Evolutionary conservation across 2,888 invertebrate genomes (phyloP).

Genomic region (Hyposoter didymator): DNA sequence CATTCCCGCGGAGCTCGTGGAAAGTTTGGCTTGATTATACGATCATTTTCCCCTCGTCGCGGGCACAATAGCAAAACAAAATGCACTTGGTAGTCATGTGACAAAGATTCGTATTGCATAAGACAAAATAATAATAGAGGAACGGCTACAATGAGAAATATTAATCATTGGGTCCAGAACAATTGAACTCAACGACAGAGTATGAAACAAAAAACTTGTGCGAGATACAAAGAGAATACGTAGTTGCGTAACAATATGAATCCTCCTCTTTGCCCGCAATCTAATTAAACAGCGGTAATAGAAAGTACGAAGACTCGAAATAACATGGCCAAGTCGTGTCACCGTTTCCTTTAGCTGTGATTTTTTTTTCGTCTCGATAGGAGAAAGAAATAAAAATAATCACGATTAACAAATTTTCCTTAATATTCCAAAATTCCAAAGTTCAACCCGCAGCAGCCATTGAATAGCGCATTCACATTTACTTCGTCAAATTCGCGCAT

Average conservation of each 20-base stretch:
- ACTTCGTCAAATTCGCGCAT: no score
- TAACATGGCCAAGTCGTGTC: background rate
- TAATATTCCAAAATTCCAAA: no score
- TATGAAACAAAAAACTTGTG: slow-evolving; percentile 10
- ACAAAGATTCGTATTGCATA: slow-evolving; percentile 20
- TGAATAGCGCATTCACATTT: background rate
- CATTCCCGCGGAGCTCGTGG: background rate
- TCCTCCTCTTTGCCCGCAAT: slow-evolving; percentile 7
- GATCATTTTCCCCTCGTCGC: background rate
- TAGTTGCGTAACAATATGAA: slow-evolving; percentile 28
- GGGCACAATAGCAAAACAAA: slow-evolving; percentile 14
- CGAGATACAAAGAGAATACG: background rate
- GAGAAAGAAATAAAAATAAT: background rate
- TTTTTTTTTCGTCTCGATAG: background rate
- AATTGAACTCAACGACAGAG: slow-evolving; percentile 28
- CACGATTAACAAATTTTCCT: background rate
- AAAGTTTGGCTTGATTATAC: background rate
- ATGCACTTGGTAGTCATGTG: slow-evolving; percentile 1
- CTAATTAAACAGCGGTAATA: slow-evolving; percentile 28
- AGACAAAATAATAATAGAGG: slow-evolving; percentile 13
- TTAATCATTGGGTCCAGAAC: slow-evolving; percentile 33
- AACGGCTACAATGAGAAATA: slow-evolving; percentile 36
- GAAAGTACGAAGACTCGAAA: slow-evolving; percentile 28
- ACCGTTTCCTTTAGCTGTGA: background rate
- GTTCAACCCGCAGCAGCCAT: no score